Percentiles rank a stretch among this genome's conserved stretches.
Conservation (phyloP, 2,113 vertebrate genomes). For the Romanogobio albipinnatus region DNA sequence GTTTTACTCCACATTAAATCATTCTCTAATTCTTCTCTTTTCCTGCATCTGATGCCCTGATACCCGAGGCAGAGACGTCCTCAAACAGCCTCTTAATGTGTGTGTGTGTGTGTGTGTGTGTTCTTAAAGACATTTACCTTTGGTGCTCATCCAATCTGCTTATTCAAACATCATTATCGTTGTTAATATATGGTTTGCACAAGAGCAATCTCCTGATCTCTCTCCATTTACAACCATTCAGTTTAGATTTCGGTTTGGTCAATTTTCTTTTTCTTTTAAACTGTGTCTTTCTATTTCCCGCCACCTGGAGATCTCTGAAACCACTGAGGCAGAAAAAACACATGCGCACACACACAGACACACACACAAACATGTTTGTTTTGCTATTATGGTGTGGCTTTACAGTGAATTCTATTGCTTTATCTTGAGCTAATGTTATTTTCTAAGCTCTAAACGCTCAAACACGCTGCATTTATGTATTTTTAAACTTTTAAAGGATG, state of each 20-base stretch:
- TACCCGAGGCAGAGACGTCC: constrained; percentile 44
- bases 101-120: constrained; percentile 28
- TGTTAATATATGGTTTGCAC: neutral
- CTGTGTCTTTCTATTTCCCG: neutral
- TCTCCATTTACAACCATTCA: neutral
- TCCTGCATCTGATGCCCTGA: constrained; percentile 59
- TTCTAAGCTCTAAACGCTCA: neutral
- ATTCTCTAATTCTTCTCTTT: constrained; percentile 38
- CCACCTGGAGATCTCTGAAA: neutral
- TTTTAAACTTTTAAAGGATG: neutral
- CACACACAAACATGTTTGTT: neutral
- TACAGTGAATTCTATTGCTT: neutral
- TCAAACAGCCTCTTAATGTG: neutral
- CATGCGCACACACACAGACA: neutral
- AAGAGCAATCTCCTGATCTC: neutral
- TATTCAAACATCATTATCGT: constrained; percentile 9
- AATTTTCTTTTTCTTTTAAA: neutral
- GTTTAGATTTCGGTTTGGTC: neutral
- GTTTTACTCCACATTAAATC: constrained; percentile 50
- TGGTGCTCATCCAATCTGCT: neutral
- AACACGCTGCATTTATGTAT: neutral
- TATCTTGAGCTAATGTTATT: neutral
- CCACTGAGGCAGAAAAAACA: neutral
- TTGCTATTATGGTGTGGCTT: neutral
- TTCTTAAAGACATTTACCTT: neutral